Conservation (phyloP, 1,140 invertebrate genomes). For the Caenorhabditis tropicalis region DNA sequence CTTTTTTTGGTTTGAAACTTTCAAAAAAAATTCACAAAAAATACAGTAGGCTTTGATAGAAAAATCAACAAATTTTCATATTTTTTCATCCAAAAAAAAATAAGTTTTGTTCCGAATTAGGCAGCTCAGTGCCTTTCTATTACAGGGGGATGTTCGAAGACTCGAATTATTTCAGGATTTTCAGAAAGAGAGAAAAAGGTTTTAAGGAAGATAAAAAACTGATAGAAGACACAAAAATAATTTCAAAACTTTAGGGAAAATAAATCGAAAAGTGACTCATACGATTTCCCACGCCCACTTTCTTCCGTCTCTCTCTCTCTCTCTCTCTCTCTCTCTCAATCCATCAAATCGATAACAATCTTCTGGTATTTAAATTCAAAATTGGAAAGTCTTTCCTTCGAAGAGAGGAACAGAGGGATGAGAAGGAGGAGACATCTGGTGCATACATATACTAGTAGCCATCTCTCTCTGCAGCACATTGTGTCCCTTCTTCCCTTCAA, state of each 20-base stretch:
- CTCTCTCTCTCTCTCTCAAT: background rate
- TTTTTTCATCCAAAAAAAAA: too few relatives aligned
- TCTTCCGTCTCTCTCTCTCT: background rate
- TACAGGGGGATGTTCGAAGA: too few relatives aligned
- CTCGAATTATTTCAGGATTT: too few relatives aligned
- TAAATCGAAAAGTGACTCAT: background rate
- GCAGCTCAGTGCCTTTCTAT: too few relatives aligned
- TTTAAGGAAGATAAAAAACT: background rate
- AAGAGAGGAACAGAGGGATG: background rate
- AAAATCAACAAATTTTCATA: too few relatives aligned
- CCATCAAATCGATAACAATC: constrained; percentile 41
- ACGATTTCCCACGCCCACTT: background rate
- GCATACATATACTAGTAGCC: constrained; percentile 41
- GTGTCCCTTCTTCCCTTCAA: too few relatives aligned
- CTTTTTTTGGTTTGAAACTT: too few relatives aligned
- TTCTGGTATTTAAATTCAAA: background rate
- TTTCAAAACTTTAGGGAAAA: background rate
- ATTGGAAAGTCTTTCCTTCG: background rate
- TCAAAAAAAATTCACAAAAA: too few relatives aligned
- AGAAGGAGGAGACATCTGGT: background rate
- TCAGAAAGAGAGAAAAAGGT: background rate
- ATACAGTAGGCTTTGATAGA: too few relatives aligned
- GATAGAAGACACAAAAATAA: background rate
- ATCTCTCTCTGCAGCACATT: background rate
- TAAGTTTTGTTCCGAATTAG: too few relatives aligned